phyloP scores from a whole-genome alignment of 2,888 invertebrate genomes.

The Pomacea canaliculata region DNA sequence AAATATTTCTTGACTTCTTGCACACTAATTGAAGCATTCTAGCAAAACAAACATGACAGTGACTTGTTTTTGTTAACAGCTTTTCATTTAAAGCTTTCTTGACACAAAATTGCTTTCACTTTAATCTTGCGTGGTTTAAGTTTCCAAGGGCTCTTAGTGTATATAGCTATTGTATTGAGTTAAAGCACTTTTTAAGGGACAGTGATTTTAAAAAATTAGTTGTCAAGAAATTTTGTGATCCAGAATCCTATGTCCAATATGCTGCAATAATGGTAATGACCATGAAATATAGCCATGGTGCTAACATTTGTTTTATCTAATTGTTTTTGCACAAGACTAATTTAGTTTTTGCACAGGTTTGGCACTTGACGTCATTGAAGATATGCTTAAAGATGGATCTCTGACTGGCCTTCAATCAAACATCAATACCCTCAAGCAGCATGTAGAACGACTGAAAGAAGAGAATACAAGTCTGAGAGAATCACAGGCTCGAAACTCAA shows the following conservation, averaged over 20 bases:
- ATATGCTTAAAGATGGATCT: conserved; percentile 30
- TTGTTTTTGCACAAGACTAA: no score
- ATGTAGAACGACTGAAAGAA: conserved; percentile 46
- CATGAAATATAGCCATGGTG: no score
- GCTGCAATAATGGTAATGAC: no score
- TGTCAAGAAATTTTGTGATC: no score
- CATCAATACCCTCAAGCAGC: conserved; percentile 37
- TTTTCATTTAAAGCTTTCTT: no score
- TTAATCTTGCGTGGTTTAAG: no score
- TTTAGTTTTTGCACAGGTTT: conserved; percentile 32
- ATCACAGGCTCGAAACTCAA: conserved; percentile 28
- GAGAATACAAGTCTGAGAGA: conserved; percentile 51
- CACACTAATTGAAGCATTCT: neutral
- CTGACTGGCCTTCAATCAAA: conserved; percentile 35
- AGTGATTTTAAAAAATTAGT: no score
- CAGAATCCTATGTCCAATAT: no score
- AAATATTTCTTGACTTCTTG: neutral
- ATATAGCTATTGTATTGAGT: no score
- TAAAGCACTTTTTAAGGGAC: no score
- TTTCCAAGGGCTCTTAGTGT: no score
- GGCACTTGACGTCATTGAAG: conserved; percentile 44
- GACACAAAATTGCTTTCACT: no score
- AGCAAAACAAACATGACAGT: neutral
- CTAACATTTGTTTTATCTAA: neutral
- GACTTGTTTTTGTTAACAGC: neutral